Percentiles rank a stretch among this genome's conserved stretches.
Evolutionary conservation across 2,113 vertebrate species (phyloP).

Genomic region (Hipposideros armiger): DNA sequence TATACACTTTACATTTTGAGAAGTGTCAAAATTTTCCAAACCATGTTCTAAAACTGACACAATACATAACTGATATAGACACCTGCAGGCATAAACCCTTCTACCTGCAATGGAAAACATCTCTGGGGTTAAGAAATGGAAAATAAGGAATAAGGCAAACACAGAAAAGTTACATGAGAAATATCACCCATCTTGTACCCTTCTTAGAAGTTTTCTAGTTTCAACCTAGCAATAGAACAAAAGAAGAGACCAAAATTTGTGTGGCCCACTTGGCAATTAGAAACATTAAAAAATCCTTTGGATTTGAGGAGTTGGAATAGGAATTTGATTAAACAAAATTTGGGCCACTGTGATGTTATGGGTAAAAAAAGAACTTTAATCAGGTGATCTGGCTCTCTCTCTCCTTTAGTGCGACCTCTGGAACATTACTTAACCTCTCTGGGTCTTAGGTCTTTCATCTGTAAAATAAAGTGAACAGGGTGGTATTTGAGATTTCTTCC

Average conservation of each 20-base stretch:
- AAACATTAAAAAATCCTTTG: constrained; percentile 46
- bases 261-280: neutral
- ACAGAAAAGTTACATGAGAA: neutral
- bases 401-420: constrained; percentile 12
- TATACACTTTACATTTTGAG: neutral
- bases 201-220: constrained; percentile 11
- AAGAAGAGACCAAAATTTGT: constrained; percentile 29
- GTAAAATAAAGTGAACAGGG: constrained; percentile 70
- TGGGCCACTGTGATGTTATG: constrained; percentile 21
- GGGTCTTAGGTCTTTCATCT: constrained; percentile 56
- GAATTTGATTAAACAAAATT: constrained; percentile 65
- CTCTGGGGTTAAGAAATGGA: constrained; percentile 18
- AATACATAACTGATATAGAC: neutral
- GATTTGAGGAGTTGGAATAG: constrained; percentile 23
- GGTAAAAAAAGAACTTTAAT: constrained; percentile 64
- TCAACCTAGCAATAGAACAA: constrained; percentile 33
- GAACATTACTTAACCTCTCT: constrained; percentile 52
- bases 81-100: neutral
- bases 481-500: constrained; percentile 71
- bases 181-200: neutral
- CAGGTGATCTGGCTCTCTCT: constrained; percentile 34
- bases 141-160: constrained; percentile 7
- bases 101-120: neutral
- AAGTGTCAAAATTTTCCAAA: neutral
- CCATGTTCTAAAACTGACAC: constrained; percentile 4